Evolutionary conservation across 1,140 invertebrate species (phyloP).

Genomic region (Littorina saxatilis): DNA sequence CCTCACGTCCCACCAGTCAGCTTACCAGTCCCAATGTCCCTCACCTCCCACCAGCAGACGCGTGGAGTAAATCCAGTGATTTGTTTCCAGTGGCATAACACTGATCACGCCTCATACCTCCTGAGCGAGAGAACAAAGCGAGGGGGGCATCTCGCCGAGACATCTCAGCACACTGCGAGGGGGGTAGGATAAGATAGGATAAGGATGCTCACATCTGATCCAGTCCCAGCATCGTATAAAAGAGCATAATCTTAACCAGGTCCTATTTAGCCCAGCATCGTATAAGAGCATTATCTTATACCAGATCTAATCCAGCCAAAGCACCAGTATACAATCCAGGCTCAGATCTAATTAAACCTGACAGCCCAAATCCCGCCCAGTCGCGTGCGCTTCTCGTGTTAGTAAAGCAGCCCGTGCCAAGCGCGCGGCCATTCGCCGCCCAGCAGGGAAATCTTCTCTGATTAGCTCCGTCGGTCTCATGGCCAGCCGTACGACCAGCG

Average conservation of each 20-base stretch:
- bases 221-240: too few species aligned
- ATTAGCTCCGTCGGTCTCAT: not conserved
- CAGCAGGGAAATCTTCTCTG: slow-evolving; percentile 7
- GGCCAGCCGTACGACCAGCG: not conserved
- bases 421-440: not conserved
- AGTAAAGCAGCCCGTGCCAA: not conserved
- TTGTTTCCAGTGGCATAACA: not conserved
- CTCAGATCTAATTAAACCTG: slow-evolving; percentile 1
- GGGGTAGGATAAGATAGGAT: too few species aligned
- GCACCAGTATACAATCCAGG: too few species aligned
- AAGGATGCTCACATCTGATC: too few species aligned
- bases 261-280: too few species aligned
- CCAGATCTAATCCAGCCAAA: too few species aligned
- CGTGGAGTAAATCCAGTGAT: not conserved
- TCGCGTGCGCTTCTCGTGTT: not conserved
- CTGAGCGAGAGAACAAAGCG: too few species aligned
- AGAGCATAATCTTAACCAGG: not conserved
- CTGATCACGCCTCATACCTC: not conserved
- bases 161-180: too few species aligned
- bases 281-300: too few species aligned
- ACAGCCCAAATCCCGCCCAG: not conserved
- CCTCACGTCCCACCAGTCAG: not conserved
- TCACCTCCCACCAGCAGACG: not conserved
- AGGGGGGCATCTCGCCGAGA: not conserved
- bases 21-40: not conserved